These are phyloP conservation scores for Rhagologus leucostigma DNA, from an alignment of 2,113 vertebrate species.

Conservation along the genomic window DNA sequence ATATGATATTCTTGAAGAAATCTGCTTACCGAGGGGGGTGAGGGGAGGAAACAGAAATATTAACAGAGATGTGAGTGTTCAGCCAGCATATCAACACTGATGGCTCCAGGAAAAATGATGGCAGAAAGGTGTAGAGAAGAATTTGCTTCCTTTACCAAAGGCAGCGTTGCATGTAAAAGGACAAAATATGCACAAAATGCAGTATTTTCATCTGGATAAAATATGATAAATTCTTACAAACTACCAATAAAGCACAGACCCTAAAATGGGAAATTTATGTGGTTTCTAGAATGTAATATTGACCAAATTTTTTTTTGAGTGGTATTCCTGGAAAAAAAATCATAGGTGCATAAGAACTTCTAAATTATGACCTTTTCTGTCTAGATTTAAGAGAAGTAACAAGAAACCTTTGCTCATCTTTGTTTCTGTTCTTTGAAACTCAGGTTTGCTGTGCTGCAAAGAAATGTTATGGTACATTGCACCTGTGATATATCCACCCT, in stretches of 20 bases:
- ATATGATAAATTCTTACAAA: neutral
- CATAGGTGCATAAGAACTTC: neutral
- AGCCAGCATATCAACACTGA: neutral
- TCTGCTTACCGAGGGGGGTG: neutral
- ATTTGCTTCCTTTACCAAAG: neutral
- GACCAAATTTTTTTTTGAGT: neutral
- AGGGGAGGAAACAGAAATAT: neutral
- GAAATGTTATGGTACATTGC: neutral
- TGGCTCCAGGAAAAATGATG: neutral
- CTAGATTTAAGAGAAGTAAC: neutral
- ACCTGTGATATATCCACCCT: neutral
- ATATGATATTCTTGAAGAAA: neutral
- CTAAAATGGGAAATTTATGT: neutral
- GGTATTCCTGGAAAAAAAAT: neutral
- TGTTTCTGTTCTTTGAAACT: neutral
- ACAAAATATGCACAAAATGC: neutral
- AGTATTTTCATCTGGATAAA: neutral
- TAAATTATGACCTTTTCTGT: rapidly evolving
- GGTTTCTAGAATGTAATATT: neutral
- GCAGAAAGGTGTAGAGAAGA: neutral
- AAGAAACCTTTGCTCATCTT: neutral
- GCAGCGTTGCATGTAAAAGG: neutral
- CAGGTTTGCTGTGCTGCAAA: neutral
- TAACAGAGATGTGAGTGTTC: neutral
- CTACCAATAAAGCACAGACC: neutral